Evolutionary conservation across 2,888 invertebrate genomes (phyloP).

Genomic region (Xylota segnis): DNA sequence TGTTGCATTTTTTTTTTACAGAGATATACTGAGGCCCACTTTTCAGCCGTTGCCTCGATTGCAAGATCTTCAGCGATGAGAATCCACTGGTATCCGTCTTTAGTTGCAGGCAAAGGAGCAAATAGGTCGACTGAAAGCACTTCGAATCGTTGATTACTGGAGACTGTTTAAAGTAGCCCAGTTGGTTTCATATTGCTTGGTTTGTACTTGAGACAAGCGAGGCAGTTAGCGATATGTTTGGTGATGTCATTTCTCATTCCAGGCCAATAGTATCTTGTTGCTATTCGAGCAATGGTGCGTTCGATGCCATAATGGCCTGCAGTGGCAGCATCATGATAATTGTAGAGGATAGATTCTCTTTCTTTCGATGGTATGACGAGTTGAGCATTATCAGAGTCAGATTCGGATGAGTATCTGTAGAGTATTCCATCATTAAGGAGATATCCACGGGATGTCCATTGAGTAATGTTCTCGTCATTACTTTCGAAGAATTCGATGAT

Average conservation of each 20-base stretch:
- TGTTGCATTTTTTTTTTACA: no score
- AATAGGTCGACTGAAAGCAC: conserved; percentile 1
- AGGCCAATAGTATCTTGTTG: not conserved
- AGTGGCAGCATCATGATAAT: conserved; percentile 6
- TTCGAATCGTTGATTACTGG: conserved; percentile 25
- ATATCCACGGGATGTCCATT: conserved; percentile 21
- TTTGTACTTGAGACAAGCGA: conserved; percentile 27
- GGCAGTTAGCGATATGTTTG: not conserved
- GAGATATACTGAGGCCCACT: no score
- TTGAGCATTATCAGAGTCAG: conserved; percentile 13
- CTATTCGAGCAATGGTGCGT: not conserved
- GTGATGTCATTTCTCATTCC: conserved; percentile 1
- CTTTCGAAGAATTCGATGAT: conserved; percentile 24
- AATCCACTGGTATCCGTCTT: conserved; percentile 78
- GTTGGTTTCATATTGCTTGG: conserved; percentile 68
- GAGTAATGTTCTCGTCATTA: conserved; percentile 16
- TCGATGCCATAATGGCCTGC: conserved; percentile 12
- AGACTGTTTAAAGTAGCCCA: no score
- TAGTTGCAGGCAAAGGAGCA: not conserved
- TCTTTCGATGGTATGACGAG: not conserved
- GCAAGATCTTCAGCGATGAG: conserved; percentile 78
- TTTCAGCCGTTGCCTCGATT: conserved; percentile 77
- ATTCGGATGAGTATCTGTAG: conserved; percentile 8
- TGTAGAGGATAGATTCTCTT: not conserved
- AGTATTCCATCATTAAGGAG: conserved; percentile 7